Evolutionary conservation across 2,113 vertebrate species (phyloP), one percentile per base, ranked within the genome.

Genomic region (Galeopterus variegatus): DNA sequence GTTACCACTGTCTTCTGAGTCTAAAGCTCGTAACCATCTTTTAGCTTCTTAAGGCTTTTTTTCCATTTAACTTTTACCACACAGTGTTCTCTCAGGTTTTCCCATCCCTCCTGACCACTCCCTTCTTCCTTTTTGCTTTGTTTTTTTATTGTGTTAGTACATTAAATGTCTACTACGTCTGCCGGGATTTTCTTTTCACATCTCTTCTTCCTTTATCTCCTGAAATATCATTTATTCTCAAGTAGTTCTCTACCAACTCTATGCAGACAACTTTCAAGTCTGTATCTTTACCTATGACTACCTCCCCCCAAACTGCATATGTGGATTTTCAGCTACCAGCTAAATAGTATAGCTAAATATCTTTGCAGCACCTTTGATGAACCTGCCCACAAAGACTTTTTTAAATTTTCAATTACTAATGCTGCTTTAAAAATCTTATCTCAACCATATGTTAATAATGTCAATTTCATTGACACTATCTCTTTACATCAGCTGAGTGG

Each of bases 231-330:
- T 75, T 69, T 56, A 62, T 45, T 85, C 19, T 45, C 41, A 67
- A 85, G 33, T 23, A 41, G 19, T 33, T 72, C 33, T 79, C 69
- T 48, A 11, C 23, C 11, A 76, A 11, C 6, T n/a, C 36, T 45
- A 10, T 4, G 9, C 24, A 81, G 28, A 28, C 10, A 28, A 54
- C 52, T 58, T 48, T 60, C 18, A 58, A 80, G 45, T 13, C 9
- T 36, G 0, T 0, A 4, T 65, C 21, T 33, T 17, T 73, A 9
- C 4, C 9, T 15, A 0, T 17, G 76, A 88, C 11, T 17, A 3
- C 41, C 52, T 8, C 45, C n/a, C 15, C 6, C 2, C 1, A 50
- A 36, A 69, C 11, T 12, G 11, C 31, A 52, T 2, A 11, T n/a
- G 72, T 13, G 15, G 9, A 31, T 62, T 81, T 69, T 70, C 9